These are phyloP conservation scores for Patiria pectinifera DNA, from an alignment of 53 echinoderm and acorn worm genomes.

Conservation along the genomic window DNA sequence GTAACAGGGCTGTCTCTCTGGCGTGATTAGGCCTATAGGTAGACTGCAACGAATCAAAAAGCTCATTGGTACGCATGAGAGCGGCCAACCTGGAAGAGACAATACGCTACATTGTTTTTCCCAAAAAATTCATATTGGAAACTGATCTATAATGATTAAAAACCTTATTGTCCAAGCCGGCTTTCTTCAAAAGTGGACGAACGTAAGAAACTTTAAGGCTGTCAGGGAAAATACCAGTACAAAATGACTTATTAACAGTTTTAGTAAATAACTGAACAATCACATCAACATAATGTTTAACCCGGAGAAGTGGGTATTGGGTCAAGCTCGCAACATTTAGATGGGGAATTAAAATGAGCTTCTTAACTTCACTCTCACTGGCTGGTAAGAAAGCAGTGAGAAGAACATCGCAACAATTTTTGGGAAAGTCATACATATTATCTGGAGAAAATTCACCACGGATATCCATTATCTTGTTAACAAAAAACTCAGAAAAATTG, in stretches of 20 bases:
- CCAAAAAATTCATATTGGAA: background rate
- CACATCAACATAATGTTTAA: background rate
- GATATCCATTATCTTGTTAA: background rate
- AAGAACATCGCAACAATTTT: background rate
- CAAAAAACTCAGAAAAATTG: conserved; percentile 14
- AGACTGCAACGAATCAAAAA: background rate
- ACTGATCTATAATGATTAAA: background rate
- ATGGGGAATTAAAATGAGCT: background rate
- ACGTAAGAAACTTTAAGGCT: background rate
- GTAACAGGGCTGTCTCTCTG: conserved; percentile 2
- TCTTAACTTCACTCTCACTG: background rate
- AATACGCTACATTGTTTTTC: background rate
- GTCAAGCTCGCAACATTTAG: background rate
- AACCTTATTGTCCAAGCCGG: background rate
- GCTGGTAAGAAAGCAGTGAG: background rate
- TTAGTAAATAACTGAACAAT: background rate
- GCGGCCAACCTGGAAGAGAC: conserved; percentile 4
- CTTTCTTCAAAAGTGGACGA: too few species aligned
- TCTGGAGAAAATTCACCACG: background rate
- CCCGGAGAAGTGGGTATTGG: too few species aligned
- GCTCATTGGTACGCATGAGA: background rate
- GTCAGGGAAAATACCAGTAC: background rate
- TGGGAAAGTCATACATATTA: background rate
- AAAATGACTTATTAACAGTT: conserved; percentile 4
- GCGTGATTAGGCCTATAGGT: conserved; percentile 10